Base-by-base conservation (phyloP, 2,888 invertebrate genomes). In the Lithodes maja region DNA sequence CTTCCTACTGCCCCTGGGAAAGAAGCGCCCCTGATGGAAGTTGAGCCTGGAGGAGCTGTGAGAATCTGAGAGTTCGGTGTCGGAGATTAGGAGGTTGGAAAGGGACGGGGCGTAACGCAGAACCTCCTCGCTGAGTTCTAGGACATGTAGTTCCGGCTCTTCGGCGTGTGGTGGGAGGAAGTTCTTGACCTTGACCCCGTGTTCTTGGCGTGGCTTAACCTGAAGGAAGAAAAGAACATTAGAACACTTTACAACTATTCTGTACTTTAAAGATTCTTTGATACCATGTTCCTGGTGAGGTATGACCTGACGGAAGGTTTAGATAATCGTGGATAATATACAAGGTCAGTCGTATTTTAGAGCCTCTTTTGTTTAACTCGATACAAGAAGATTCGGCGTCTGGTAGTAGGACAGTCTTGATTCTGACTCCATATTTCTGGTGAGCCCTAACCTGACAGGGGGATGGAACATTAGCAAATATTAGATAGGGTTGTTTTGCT, bases 141-240 rank as follows among this genome's bases (percentile, higher is more conserved):
- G 92, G 68, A 93, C 90, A 91, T 93, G 93, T 68, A 93, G 92
- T 92, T 93, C 93, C 3, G 93, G 93, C 84, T 93, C 93, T 3
- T 92, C 91, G 50, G 93, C 93, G 92, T 93, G 93, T 71, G 94
- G 94, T 81, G 94, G 94, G 87, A 94, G 92, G 92, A 94, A 95
- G 92, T 94, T 93, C 93, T 94, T 94, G 83, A 94, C 94, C 93
- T 94, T 94, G 92, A 94, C 92, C 87, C 94, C 93, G 89, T 93
- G 93, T 93, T 95, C 95, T 93, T 95, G 95, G 90, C 94, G 93
- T 12, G 93, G 92, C 92, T 94, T 94, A 87, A 94, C 93, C 94
- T 94, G 93, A 17, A 9, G 50, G 75, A 52, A n/a, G 50, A n/a
- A 5, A 52, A 52, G 33, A 33, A 33, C 33, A 33, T 33, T 33